Base-by-base conservation (phyloP, 2,888 invertebrate genomes). In the Drosophila melanosoma region DNA sequence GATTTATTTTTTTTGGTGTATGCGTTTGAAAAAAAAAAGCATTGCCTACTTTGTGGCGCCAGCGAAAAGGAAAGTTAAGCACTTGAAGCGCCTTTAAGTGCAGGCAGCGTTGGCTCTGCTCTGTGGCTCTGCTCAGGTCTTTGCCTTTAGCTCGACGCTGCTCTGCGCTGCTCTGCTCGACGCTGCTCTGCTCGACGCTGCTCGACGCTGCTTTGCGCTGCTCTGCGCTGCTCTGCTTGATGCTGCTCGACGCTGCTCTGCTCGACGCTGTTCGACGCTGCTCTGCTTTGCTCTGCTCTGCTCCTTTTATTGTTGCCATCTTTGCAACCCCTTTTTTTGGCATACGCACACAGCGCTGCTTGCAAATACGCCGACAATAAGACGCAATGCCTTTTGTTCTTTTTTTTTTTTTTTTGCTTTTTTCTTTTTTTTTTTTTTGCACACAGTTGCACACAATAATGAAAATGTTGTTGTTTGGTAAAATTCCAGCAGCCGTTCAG, bases 381-480 rank as follows among this genome's bases (percentile, higher is more conserved):
- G 80, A 83, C 76, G 83, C 83, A 76, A 65, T 81, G 71, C 73
- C 80, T 86, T 79, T 80, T 83, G 77, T 89, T 86, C 74, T 59
- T 72, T 77, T 83, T 83, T 80, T 59, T 69, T 80, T 57, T 67
- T 74, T 80, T 87, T 79, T 82, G 82, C 1, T 76, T 79, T 81
- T 73, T 84, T 82, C 70, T 59, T 73, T 76, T 82, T 85, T 78
- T 58, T 32, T 69, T 76, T 81, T 88, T 79, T 81, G 85, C 56
- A 56, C 88, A 79, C 81, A 87, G 81, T 89, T 91, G 85, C 88
- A 91, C 90, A 85, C 90, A 91, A 90, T 90, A 90, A 91, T 90
- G 90, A 91, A 90, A 90, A 91, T 88, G 90, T 90, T 90, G 89
- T 90, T 91, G 91, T 90, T 90, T 91, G 91, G 81, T 74, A 83